phyloP scores from a whole-genome alignment of 2,113 vertebrate genomes.

The human region DNA sequence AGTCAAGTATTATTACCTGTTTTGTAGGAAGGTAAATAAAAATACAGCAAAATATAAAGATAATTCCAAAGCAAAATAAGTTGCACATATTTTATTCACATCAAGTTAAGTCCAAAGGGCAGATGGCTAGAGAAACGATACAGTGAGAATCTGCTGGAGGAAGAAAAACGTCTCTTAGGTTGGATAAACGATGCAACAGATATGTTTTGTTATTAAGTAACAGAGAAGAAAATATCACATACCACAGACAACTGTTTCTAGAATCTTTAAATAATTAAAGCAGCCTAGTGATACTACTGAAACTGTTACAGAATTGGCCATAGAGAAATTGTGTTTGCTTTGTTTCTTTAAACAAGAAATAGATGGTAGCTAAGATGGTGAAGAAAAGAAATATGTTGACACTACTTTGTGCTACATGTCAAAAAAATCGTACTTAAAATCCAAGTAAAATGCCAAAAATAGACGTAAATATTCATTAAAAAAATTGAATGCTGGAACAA shows the following conservation, averaged over 20 bases:
- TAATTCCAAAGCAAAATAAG: slow-evolving; percentile 26
- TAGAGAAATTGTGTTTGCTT: background rate
- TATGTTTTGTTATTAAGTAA: background rate
- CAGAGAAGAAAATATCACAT: background rate
- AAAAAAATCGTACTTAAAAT: background rate
- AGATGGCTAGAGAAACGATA: background rate
- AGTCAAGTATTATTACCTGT: slow-evolving; percentile 45
- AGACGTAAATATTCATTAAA: background rate
- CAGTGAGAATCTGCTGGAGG: background rate
- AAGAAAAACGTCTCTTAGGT: background rate
- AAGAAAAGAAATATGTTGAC: background rate
- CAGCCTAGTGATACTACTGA: background rate
- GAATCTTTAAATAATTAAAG: background rate
- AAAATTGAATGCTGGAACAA: background rate
- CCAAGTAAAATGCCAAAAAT: background rate
- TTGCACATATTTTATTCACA: slow-evolving; percentile 3
- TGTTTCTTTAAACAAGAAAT: background rate
- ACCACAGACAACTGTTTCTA: background rate
- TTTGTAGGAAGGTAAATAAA: slow-evolving; percentile 60
- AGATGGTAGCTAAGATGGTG: background rate
- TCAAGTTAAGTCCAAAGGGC: background rate
- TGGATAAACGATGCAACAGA: background rate
- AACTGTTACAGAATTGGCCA: background rate
- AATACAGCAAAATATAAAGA: slow-evolving; percentile 44
- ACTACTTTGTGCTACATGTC: background rate